Conservation (phyloP, 2,797 vertebrate genomes). For the Gymnoscopelus braueri region DNA sequence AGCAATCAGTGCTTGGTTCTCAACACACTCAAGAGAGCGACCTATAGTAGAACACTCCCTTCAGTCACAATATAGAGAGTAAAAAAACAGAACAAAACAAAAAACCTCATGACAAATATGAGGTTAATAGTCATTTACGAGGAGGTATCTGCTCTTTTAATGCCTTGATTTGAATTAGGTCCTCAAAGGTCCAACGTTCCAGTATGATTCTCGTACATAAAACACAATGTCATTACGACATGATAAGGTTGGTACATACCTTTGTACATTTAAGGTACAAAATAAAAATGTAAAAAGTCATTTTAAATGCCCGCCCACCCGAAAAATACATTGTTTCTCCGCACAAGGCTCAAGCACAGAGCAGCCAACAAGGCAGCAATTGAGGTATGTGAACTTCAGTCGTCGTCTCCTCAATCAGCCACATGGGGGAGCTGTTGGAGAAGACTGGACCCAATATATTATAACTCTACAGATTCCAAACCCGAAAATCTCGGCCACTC, state of each 20-base stretch:
- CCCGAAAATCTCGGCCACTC: no score
- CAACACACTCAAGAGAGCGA: constrained; percentile 40
- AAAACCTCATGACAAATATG: constrained; percentile 44
- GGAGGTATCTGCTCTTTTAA: constrained; percentile 56
- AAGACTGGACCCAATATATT: background rate
- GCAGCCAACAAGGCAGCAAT: constrained; percentile 58
- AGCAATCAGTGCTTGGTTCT: constrained; percentile 77
- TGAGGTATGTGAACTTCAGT: constrained; percentile 68
- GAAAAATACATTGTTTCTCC: constrained; percentile 51
- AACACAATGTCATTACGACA: constrained; percentile 41
- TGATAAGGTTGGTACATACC: constrained; percentile 36
- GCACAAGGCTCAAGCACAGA: constrained; percentile 61
- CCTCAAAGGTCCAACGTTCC: constrained; percentile 46
- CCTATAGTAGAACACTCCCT: constrained; percentile 44
- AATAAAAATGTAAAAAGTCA: constrained; percentile 22
- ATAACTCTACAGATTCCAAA: no score
- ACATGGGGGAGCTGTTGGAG: constrained; percentile 42
- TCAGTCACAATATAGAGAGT: constrained; percentile 53
- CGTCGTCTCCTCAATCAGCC: constrained; percentile 31
- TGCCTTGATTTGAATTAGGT: constrained; percentile 62
- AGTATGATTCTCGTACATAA: constrained; percentile 46
- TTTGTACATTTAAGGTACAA: background rate
- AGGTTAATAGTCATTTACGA: constrained; percentile 50
- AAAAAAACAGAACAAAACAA: constrained; percentile 2
- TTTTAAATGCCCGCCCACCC: constrained; percentile 34